Conservation (phyloP, 2,113 vertebrate genomes). For the Fulmarus glacialis region DNA sequence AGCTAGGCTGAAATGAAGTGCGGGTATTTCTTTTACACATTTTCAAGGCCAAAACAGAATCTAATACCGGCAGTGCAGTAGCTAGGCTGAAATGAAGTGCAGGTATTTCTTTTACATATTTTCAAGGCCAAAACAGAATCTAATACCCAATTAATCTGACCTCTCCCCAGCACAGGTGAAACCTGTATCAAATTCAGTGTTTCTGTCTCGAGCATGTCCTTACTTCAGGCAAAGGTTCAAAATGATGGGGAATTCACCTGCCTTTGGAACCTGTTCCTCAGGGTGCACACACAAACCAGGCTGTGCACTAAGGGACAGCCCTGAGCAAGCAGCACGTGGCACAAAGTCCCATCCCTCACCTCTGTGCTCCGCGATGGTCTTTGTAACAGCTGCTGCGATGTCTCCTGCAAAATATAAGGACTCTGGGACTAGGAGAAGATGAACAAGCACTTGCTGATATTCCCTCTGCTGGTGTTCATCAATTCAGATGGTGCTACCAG, state of each 20-base stretch:
- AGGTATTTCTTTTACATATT: neutral
- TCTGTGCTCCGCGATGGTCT: neutral
- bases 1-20: neutral
- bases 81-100: neutral
- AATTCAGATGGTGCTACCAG: neutral
- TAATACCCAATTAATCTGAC: neutral
- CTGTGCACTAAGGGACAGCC: neutral
- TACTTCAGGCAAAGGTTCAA: neutral
- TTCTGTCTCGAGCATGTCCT: neutral
- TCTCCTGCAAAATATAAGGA: neutral
- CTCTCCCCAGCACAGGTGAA: neutral
- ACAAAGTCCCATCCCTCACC: neutral
- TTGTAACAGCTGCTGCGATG: neutral
- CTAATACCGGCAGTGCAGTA: neutral
- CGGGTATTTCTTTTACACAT: neutral
- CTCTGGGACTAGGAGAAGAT: neutral
- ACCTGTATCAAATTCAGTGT: neutral
- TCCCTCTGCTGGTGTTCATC: neutral
- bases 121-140: neutral
- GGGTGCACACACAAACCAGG: neutral
- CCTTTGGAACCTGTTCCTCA: neutral
- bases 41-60: neutral
- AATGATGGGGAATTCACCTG: neutral
- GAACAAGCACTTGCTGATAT: neutral
- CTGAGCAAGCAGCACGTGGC: neutral